phyloP scores from a whole-genome alignment of 53 echinoderm and acorn worm genomes.

The Luidia sarsii region DNA sequence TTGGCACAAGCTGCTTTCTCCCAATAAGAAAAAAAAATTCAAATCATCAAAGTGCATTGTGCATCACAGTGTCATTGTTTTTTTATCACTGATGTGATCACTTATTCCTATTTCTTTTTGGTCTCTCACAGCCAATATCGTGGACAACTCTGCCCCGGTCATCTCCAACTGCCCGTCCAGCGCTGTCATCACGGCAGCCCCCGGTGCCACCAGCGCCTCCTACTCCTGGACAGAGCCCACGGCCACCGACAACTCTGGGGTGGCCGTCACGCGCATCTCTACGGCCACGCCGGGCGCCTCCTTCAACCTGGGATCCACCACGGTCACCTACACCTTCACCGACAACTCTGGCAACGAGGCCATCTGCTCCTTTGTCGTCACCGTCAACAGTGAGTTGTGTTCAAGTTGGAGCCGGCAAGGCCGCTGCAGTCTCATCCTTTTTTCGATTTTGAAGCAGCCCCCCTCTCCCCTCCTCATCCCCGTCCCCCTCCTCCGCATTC shows the following conservation, averaged over 20 bases:
- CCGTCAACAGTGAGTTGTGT: conserved; percentile 27
- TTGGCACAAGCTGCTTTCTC: no score
- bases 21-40: background rate
- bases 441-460: no score
- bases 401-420: no score
- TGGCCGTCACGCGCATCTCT: conserved; percentile 1
- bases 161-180: conserved; percentile 58
- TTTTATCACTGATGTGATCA: background rate
- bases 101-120: background rate
- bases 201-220: conserved; percentile 9
- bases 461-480: no score
- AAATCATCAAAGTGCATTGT: background rate
- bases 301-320: conserved; percentile 62
- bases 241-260: conserved; percentile 64
- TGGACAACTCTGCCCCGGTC: conserved; percentile 58
- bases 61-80: background rate
- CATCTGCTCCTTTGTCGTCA: conserved; percentile 58
- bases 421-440: no score
- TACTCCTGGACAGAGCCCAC: conserved; percentile 68
- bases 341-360: conserved; percentile 64
- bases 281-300: conserved; percentile 37
- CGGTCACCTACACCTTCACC: conserved; percentile 76
- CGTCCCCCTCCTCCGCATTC: no score
- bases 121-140: background rate
- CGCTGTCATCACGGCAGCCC: conserved; percentile 27